Percentiles rank a stretch among this genome's conserved stretches.
phyloP scores from a whole-genome alignment of 2,113 vertebrate species.

The Neodon shergylaensis region DNA sequence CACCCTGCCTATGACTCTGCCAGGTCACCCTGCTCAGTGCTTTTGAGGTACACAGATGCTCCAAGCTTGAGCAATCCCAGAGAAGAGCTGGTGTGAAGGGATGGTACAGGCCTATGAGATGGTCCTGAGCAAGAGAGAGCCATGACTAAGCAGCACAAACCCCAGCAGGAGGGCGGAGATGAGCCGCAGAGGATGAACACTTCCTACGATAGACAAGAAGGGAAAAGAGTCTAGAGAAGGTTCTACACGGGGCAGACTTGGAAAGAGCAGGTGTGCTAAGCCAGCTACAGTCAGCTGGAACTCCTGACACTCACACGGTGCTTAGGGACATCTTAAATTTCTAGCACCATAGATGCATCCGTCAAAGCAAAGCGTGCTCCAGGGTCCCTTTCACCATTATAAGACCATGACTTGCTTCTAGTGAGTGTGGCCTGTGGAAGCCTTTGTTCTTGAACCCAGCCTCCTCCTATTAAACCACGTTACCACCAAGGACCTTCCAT shows the following conservation, averaged over 20 bases:
- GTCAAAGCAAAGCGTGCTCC: accelerated
- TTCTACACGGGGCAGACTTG: too few relatives aligned
- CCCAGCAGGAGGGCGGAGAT: accelerated
- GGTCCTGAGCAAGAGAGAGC: accelerated
- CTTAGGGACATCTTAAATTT: too few relatives aligned
- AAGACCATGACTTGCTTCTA: neutral
- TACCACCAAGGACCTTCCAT: neutral
- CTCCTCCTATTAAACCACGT: neutral
- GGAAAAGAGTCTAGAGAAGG: too few relatives aligned
- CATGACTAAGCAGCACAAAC: accelerated
- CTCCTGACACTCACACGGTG: neutral
- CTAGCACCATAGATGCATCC: neutral
- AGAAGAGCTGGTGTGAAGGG: neutral
- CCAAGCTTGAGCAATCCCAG: neutral
- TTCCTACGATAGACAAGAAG: accelerated
- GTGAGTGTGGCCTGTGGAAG: neutral
- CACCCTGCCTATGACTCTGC: neutral
- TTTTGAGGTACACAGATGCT: neutral
- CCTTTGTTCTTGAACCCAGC: neutral
- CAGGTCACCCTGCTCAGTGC: neutral
- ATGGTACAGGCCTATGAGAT: too few relatives aligned
- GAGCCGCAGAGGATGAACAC: accelerated
- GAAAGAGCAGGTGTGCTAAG: neutral
- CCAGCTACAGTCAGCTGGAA: too few relatives aligned
- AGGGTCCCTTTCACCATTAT: accelerated